Percentiles rank a stretch among this genome's conserved stretches.
Conservation (phyloP, 2,888 invertebrate species). For the Caradrina kadenii region DNA sequence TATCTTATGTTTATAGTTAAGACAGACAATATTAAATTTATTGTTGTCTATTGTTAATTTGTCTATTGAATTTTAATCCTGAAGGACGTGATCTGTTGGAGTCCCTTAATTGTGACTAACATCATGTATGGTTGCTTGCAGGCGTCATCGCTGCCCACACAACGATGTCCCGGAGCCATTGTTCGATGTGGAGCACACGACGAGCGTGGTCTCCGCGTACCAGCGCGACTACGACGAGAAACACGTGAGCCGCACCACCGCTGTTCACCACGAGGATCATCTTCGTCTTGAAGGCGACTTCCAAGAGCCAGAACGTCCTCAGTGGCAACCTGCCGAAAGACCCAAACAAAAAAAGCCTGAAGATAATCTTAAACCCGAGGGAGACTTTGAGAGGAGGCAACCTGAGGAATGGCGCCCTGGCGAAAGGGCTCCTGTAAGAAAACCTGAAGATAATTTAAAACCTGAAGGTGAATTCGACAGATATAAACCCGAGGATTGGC, state of each 20-base stretch:
- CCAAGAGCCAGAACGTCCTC: slow-evolving; percentile 86
- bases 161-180: slow-evolving; percentile 91
- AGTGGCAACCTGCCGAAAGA: slow-evolving; percentile 91
- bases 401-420: slow-evolving; percentile 87
- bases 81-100: too few species aligned
- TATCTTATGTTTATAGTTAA: background rate
- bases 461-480: slow-evolving; percentile 89
- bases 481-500: slow-evolving; percentile 78
- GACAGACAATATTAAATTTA: too few species aligned
- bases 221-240: slow-evolving; percentile 92
- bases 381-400: slow-evolving; percentile 85
- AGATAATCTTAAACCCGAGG: slow-evolving; percentile 91
- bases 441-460: slow-evolving; percentile 89
- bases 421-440: slow-evolving; percentile 82
- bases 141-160: slow-evolving; percentile 96
- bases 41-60: too few species aligned
- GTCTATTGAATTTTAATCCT: background rate
- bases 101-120: background rate
- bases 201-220: slow-evolving; percentile 91
- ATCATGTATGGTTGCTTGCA: slow-evolving; percentile 73
- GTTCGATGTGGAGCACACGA: slow-evolving; percentile 90
- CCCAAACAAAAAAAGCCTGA: slow-evolving; percentile 89
- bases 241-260: slow-evolving; percentile 90
- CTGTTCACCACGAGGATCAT: slow-evolving; percentile 92
- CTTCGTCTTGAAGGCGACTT: slow-evolving; percentile 93